These are phyloP conservation scores for Myotis lucifugus DNA, from an alignment of 2,113 vertebrate species.

Conservation along the genomic window DNA sequence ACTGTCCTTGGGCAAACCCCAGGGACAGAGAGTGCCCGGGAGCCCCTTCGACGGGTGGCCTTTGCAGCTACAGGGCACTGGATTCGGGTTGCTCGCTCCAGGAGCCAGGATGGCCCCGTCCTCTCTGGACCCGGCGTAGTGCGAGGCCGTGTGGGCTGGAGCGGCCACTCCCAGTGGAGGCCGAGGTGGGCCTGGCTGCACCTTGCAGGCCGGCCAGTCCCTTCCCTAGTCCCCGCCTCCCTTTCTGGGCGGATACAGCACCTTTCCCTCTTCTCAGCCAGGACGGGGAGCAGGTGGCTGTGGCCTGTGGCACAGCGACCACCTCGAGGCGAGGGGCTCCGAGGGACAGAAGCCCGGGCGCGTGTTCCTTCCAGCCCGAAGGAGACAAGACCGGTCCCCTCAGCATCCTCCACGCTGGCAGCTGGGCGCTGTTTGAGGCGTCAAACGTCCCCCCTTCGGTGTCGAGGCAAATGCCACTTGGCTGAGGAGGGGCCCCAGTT, in stretches of 20 bases:
- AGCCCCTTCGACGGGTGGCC: neutral
- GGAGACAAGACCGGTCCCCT: neutral
- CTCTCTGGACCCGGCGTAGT: accelerated
- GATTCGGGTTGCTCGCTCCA: neutral
- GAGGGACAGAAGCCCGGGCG: neutral
- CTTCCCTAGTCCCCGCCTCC: neutral
- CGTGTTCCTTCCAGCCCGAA: neutral
- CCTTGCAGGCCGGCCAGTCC: neutral
- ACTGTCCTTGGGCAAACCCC: neutral
- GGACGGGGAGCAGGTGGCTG: neutral
- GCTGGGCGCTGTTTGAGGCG: constrained; percentile 40
- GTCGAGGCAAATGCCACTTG: neutral
- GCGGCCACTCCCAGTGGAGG: neutral
- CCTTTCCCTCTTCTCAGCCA: neutral
- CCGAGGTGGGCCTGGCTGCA: neutral
- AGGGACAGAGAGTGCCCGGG: neutral
- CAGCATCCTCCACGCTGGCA: neutral
- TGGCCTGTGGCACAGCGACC: neutral
- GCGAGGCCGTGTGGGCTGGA: accelerated
- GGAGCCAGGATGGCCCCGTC: accelerated
- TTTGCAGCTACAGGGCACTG: neutral
- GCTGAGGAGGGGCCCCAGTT: neutral
- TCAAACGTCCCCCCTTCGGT: constrained; percentile 34
- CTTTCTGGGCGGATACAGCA: accelerated
- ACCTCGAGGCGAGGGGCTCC: accelerated